phyloP scores from a whole-genome alignment of 35 echinoderm and acorn worm species.

The Apostichopus japonicus region DNA sequence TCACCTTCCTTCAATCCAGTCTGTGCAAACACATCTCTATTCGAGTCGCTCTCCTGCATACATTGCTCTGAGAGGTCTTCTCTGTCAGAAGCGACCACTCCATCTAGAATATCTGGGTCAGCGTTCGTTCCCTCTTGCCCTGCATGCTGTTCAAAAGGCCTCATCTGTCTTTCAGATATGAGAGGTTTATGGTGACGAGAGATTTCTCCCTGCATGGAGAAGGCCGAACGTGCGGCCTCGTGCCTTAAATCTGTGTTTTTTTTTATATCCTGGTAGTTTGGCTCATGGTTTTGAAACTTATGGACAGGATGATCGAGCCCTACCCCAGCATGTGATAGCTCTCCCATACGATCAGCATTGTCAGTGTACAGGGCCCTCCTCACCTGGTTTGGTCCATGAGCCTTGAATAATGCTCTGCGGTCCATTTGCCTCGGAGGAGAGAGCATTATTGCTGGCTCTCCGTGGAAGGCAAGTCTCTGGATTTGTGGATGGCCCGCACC shows the following conservation, averaged over 20 bases:
- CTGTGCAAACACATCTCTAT: not conserved
- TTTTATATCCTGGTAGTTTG: not conserved
- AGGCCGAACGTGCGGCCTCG: not conserved
- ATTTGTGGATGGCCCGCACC: not conserved
- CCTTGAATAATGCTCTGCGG: constrained; percentile 18
- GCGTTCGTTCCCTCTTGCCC: not conserved
- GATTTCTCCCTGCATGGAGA: not conserved
- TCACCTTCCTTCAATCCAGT: not conserved
- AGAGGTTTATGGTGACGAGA: not conserved
- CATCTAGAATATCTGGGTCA: not conserved
- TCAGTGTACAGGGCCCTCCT: constrained; percentile 3
- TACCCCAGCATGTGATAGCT: not conserved
- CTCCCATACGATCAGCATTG: not conserved
- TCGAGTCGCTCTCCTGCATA: not conserved
- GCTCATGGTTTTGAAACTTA: no score
- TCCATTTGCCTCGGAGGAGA: constrained; percentile 44
- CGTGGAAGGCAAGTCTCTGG: not conserved
- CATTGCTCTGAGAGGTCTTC: not conserved
- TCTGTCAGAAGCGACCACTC: not conserved
- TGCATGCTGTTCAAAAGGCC: not conserved
- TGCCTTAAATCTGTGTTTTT: not conserved
- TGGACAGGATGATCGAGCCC: no score
- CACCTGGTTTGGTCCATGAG: not conserved
- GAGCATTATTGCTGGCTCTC: constrained; percentile 36
- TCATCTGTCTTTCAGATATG: not conserved